A percentile compares a stretch with the other conserved stretches of the same genome.
These are phyloP conservation scores for Acronicta aceris DNA, from an alignment of 2,888 invertebrate species.

Conservation along the genomic window DNA sequence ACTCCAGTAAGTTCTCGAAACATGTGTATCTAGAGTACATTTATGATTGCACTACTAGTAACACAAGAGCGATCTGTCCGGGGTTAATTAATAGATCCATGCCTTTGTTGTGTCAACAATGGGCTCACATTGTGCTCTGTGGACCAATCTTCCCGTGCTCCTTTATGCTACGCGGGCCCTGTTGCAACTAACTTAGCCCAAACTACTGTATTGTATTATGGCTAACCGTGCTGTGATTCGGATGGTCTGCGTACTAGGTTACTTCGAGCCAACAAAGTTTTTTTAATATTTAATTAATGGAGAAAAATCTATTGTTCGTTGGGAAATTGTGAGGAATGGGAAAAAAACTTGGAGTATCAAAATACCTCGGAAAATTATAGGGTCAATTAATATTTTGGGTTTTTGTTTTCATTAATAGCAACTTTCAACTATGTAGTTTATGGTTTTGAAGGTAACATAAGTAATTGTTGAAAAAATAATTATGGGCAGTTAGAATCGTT, in stretches of 20 bases:
- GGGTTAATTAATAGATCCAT: conserved; percentile 76
- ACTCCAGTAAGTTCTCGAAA: neutral
- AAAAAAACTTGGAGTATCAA: too few relatives aligned
- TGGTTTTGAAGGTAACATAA: too few relatives aligned
- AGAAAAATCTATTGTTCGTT: too few relatives aligned
- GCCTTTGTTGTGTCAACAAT: conserved; percentile 72
- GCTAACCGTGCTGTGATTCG: conserved; percentile 34
- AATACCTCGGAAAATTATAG: too few relatives aligned
- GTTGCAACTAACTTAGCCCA: conserved; percentile 49
- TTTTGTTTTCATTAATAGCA: too few relatives aligned
- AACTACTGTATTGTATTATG: conserved; percentile 39
- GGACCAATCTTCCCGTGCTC: conserved; percentile 65
- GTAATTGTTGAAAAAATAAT: too few relatives aligned
- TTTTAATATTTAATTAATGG: too few relatives aligned
- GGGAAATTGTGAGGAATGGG: too few relatives aligned
- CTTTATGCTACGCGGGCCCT: conserved; percentile 42
- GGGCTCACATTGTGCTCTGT: conserved; percentile 64
- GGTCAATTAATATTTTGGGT: too few relatives aligned
- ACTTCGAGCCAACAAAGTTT: neutral
- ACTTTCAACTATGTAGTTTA: too few relatives aligned
- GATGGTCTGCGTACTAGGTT: conserved; percentile 13
- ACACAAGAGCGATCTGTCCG: conserved; percentile 65
- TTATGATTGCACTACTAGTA: conserved; percentile 52
- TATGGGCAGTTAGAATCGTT: too few relatives aligned
- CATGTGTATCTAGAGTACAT: conserved; percentile 37